Percentiles rank a stretch among this genome's conserved stretches.
Evolutionary conservation across 2,888 invertebrate species (phyloP).

Genomic region (Atrina japonica): DNA sequence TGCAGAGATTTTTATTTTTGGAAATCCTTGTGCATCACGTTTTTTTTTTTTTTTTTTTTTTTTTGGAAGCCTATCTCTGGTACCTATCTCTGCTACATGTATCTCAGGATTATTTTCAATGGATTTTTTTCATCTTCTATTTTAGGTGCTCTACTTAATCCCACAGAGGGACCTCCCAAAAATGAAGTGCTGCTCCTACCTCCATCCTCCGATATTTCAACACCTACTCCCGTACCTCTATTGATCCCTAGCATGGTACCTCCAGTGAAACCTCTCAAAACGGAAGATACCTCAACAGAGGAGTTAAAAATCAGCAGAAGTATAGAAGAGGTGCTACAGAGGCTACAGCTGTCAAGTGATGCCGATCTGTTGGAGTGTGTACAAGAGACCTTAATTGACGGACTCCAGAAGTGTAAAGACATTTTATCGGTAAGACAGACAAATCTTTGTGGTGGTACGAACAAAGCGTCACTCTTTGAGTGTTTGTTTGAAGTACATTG

Average conservation of each 20-base stretch:
- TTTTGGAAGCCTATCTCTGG: too few species aligned
- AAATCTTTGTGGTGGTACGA: background rate
- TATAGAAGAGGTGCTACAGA: slow-evolving; percentile 17
- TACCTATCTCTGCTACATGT: too few species aligned
- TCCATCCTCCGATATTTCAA: slow-evolving; percentile 59
- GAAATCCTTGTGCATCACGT: too few species aligned
- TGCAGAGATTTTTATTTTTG: too few species aligned
- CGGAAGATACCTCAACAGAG: background rate
- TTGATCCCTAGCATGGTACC: slow-evolving; percentile 62
- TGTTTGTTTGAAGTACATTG: too few species aligned
- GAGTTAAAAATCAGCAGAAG: background rate
- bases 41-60: too few species aligned
- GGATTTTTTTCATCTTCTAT: background rate
- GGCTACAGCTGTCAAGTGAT: slow-evolving; percentile 12
- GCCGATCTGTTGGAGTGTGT: slow-evolving; percentile 22
- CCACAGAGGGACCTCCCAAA: slow-evolving; percentile 46
- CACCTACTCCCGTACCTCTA: slow-evolving; percentile 68
- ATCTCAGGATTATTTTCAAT: too few species aligned
- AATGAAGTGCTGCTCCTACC: slow-evolving; percentile 65
- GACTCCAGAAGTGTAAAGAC: slow-evolving; percentile 1
- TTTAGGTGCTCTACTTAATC: slow-evolving; percentile 48
- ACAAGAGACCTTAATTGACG: background rate
- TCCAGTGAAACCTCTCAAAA: slow-evolving; percentile 25
- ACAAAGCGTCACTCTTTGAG: too few species aligned
- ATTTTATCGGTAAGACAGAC: slow-evolving; percentile 2